Evolutionary conservation across 2,888 invertebrate species (phyloP), one percentile per base, ranked within the genome.

Genomic region (Galeopsomyia nigrocyanea): DNA sequence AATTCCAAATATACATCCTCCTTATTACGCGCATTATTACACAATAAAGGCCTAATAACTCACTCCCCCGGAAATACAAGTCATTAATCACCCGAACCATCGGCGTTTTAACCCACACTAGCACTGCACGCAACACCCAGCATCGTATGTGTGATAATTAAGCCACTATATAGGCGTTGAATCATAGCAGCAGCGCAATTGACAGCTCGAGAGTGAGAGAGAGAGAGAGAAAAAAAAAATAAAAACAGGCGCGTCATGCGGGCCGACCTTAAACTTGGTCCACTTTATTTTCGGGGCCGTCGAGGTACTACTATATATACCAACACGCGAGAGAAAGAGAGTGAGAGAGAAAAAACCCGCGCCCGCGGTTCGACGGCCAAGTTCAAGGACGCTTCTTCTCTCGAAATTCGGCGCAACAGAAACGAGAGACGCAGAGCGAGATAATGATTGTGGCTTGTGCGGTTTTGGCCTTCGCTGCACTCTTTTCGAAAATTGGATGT

Each of bases 341-440:
- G 31, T 1, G 39, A 39, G 39, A 39, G 39, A 39, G 39, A 39
- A 7, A 39, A 13, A 39, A 7, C 75, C 47, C 67, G 62, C 73
- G 63, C n/a, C n/a, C 63, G 13, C 76, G 73, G 83, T 82, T 82
- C 80, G 79, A 75, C 78, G 81, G 75, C 80, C 82, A 77, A 75
- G 78, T 81, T 82, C 81, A 82, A 80, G 81, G 81, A 76, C 80
- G 72, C 57, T 75, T 60, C 68, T 39, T 13, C 47, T 5, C 57
- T 60, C 47, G 67, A 60, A 65, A 71, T 61, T 65, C 60, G 31
- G 47, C 31, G 19, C 39, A 39, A 39, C 39, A 39, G 39, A 39
- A 39, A 39, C 7, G 39, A 39, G 39, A 39, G 39, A 39, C 39
- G 13, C 39, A 3, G 39, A 10, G 10, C 7, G 7, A 39, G 39